A percentile compares a stretch with the other conserved stretches of the same genome.
These are phyloP conservation scores for Aphelocoma coerulescens DNA, from an alignment of 2,113 vertebrate genomes.

Conservation along the genomic window DNA sequence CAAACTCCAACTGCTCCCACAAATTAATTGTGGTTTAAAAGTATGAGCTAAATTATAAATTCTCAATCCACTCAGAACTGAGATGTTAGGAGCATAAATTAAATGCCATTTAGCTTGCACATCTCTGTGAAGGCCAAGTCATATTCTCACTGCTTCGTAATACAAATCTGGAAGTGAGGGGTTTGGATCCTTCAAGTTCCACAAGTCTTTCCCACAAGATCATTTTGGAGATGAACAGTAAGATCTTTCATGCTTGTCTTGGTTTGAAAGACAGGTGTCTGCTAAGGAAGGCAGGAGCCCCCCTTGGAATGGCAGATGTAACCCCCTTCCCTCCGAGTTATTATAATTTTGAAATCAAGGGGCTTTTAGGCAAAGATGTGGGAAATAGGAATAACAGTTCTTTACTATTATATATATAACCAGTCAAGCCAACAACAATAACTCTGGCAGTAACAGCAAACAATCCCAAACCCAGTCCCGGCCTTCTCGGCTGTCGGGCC, in stretches of 20 bases:
- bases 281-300: too few relatives aligned
- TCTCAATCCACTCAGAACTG: background rate
- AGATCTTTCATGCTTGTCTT: background rate
- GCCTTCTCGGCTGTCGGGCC: too few relatives aligned
- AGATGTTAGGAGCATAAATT: background rate
- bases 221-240: background rate
- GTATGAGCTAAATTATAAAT: background rate
- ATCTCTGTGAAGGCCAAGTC: background rate
- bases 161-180: background rate
- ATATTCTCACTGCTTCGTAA: background rate
- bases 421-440: too few relatives aligned
- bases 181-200: background rate
- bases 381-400: too few relatives aligned
- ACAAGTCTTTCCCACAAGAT: background rate
- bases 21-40: background rate
- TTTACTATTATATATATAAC: too few relatives aligned
- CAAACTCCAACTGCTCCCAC: background rate
- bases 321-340: too few relatives aligned
- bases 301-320: too few relatives aligned
- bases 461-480: too few relatives aligned
- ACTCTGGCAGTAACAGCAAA: too few relatives aligned
- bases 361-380: too few relatives aligned
- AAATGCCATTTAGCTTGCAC: background rate
- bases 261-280: too few relatives aligned
- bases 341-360: too few relatives aligned